Base-by-base conservation (phyloP, 2,888 invertebrate species). In the Homarus gammarus region DNA sequence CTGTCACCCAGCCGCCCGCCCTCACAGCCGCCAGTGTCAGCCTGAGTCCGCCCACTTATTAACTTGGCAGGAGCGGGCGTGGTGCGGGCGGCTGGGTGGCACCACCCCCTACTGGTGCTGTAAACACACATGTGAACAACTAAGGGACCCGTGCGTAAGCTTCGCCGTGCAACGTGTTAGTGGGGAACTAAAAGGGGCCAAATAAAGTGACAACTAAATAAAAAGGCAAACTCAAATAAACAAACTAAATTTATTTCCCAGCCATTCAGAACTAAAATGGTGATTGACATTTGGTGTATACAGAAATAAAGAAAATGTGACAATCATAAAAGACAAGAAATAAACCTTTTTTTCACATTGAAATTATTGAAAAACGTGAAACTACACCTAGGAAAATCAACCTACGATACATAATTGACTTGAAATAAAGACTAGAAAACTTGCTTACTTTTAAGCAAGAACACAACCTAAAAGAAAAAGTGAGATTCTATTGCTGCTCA, bases 221-320 rank as follows among this genome's bases (percentile, higher is more conserved):
- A 89, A 89, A 89, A 89, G 68, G 84, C 89, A 89, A 89, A 84
- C 84, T 84, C 72, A 89, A 89, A 78, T 84, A 89, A 89, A 84
- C 51, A 89, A 89, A 84, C 84, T 84, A 89, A 89, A 84, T 89
- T 89, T 84, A 84, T 89, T 89, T 83, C 75, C 84, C 89, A 89
- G 89, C 79, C 89, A 89, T 78, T 77, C 78, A 77, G 70, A 78
- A 89, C 84, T 89, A 84, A 89, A 89, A 72, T 87, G 64, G 70
- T 81, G 75, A 51, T 70, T 82, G 82, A 87, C 87, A 87, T 64
- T 64, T 82, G 81, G 33, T 82, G 73, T 83, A 61, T 82, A 77
- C 75, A 77, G 49, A 87, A 75, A 83, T 40, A 87, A 87, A 87
- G 40, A 72, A 87, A 82, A 86, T 70, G 75, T 85, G 75, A 87